Conservation (phyloP, 2,888 invertebrate genomes). For the Apotomis capreana region DNA sequence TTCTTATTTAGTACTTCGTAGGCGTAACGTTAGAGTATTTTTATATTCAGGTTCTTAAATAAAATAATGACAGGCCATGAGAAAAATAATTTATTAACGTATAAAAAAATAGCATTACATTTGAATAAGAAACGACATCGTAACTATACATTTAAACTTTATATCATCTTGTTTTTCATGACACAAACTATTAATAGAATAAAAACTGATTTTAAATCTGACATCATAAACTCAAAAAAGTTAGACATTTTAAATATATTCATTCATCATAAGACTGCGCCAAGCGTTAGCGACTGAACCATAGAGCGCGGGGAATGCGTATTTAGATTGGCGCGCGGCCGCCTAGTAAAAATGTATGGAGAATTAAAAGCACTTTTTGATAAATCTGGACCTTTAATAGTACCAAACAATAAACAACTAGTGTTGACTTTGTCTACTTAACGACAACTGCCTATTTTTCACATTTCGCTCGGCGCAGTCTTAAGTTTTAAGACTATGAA, state of each 20-base stretch:
- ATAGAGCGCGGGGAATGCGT: too few relatives aligned
- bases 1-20: too few relatives aligned
- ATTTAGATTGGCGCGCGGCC: too few relatives aligned
- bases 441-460: too few relatives aligned
- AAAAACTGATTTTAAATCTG: slow-evolving; percentile 19
- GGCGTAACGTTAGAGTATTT: background rate
- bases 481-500: slow-evolving; percentile 6
- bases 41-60: background rate
- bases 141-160: slow-evolving; percentile 18
- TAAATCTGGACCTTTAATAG: too few relatives aligned
- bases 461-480: too few relatives aligned
- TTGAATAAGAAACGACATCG: slow-evolving; percentile 22
- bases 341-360: too few relatives aligned
- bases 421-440: too few relatives aligned
- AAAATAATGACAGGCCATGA: slow-evolving; percentile 8
- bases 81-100: slow-evolving; percentile 41
- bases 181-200: slow-evolving; percentile 12
- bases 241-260: slow-evolving; percentile 3
- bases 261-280: background rate
- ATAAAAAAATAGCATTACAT: slow-evolving; percentile 36
- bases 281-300: too few relatives aligned
- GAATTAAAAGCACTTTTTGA: too few relatives aligned
- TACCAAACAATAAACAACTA: too few relatives aligned
- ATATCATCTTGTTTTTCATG: slow-evolving; percentile 25
- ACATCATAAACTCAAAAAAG: slow-evolving; percentile 13